These are phyloP conservation scores for Aspidapion aeneum DNA, from an alignment of 2,888 invertebrate species.

Conservation along the genomic window DNA sequence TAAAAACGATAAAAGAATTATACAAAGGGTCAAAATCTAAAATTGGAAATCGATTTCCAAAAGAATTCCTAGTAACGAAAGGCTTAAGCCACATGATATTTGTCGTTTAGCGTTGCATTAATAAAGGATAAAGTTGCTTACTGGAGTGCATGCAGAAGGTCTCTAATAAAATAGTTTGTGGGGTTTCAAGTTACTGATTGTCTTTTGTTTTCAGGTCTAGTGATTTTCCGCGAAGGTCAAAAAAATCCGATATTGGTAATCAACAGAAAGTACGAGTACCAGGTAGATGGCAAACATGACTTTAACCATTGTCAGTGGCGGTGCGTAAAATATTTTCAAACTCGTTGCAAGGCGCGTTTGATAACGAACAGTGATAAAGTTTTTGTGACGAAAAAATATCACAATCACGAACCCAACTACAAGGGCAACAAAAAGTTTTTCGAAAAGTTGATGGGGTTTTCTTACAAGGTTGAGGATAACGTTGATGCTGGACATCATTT, in stretches of 20 bases:
- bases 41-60: too few relatives aligned
- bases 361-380: constrained; percentile 22
- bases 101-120: too few relatives aligned
- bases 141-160: too few relatives aligned
- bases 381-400: constrained; percentile 21
- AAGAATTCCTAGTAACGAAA: too few relatives aligned
- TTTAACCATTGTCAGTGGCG: constrained; percentile 32
- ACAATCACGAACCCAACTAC: constrained; percentile 27
- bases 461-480: background rate
- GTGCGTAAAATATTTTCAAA: constrained; percentile 32
- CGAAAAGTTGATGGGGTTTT: background rate
- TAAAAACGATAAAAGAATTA: too few relatives aligned
- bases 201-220: constrained; percentile 28
- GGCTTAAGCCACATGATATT: too few relatives aligned
- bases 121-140: too few relatives aligned
- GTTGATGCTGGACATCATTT: background rate
- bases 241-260: constrained; percentile 30
- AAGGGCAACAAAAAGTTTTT: constrained; percentile 6
- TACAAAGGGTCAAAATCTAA: too few relatives aligned
- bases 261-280: constrained; percentile 27
- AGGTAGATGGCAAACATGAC: constrained; percentile 26
- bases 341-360: constrained; percentile 35
- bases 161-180: too few relatives aligned
- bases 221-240: constrained; percentile 27
- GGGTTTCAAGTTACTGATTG: too few relatives aligned